Percentiles rank a stretch among this genome's conserved stretches.
Evolutionary conservation across 35 echinoderm and acorn worm species (phyloP).

Genomic region (Holothuria glaberrima): DNA sequence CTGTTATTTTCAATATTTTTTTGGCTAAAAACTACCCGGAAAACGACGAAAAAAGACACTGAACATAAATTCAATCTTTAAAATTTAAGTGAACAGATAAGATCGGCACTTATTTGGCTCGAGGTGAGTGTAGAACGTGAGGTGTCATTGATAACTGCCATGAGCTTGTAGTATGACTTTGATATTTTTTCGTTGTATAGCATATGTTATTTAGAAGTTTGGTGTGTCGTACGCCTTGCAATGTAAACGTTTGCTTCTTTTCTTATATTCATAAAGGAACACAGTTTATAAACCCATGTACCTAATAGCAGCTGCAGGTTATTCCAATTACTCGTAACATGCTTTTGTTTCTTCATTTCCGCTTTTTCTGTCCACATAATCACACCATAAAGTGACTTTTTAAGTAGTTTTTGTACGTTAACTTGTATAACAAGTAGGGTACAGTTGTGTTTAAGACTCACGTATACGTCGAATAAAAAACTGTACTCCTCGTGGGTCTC

Average conservation of each 20-base stretch:
- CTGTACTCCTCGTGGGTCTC: conserved; percentile 21
- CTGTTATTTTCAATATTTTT: no score
- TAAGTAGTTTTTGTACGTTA: conserved; percentile 55
- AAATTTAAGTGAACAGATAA: no score
- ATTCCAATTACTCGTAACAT: conserved; percentile 39
- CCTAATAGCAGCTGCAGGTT: conserved; percentile 21
- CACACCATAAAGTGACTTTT: conserved; percentile 49
- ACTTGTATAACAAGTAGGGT: conserved; percentile 52
- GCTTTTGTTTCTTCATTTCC: conserved; percentile 22
- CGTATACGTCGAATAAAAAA: conserved; percentile 8
- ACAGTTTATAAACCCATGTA: conserved; percentile 31
- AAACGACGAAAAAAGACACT: no score
- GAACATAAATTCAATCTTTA: no score
- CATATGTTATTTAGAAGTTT: not conserved
- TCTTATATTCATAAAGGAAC: not conserved
- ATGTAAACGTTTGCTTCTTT: conserved; percentile 14
- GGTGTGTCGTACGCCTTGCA: conserved; percentile 1
- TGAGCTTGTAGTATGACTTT: no score
- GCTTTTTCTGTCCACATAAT: conserved; percentile 43
- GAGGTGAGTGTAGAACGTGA: no score
- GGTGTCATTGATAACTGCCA: no score
- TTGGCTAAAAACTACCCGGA: no score
- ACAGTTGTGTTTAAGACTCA: conserved; percentile 42
- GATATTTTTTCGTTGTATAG: no score
- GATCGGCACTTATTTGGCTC: no score